Base-by-base conservation (phyloP, 2,797 vertebrate species). In the Oreochromis mossambicus region DNA sequence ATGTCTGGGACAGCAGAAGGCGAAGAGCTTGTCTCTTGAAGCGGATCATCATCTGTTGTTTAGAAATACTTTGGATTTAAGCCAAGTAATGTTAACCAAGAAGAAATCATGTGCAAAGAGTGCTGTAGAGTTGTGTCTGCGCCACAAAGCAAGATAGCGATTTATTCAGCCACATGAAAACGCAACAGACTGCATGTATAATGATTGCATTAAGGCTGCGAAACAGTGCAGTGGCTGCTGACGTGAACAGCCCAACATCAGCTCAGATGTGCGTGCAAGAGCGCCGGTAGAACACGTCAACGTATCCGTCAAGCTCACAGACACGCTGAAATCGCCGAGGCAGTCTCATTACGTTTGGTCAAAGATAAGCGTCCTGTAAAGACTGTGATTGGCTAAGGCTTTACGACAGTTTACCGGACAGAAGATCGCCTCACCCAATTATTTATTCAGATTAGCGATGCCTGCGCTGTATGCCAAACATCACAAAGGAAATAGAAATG, bases 21-120 rank as follows among this genome's bases (percentile, higher is more conserved):
- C n/a, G 36, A 68, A 43, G 36, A 68, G 63, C 63, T 68, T 15
- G 36, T 68, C 36, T 41, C 63, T 24, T 15, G n/a, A 68, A 68
- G 63, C 13, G 3, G 36, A 43, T 41, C 63, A 43, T 68, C 63
- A 68, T 68, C 38, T 41, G n/a, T 68, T 68, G 38, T 68, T 10
- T 41, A 24, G 38, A 68, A 68, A 24, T 68, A 1, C 36, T 68
- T 41, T 41, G 63, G 63, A 4, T 41, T 68, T 15, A 68, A 41
- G 36, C n/a, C 36, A 15, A 68, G 63, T 24, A 14, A 1, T 6
- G 63, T 68, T 68, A 68, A 68, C 63, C 63, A 41, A 24, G 63
- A 41, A 68, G 36, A 68, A 68, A 24, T 24, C 63, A 68, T 15
- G 36, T 9, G 63, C 63, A 15, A 41, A 24, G 55, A 15, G 54